Conservation (phyloP, 2,797 vertebrate genomes). For the Pelobates cultripes region DNA sequence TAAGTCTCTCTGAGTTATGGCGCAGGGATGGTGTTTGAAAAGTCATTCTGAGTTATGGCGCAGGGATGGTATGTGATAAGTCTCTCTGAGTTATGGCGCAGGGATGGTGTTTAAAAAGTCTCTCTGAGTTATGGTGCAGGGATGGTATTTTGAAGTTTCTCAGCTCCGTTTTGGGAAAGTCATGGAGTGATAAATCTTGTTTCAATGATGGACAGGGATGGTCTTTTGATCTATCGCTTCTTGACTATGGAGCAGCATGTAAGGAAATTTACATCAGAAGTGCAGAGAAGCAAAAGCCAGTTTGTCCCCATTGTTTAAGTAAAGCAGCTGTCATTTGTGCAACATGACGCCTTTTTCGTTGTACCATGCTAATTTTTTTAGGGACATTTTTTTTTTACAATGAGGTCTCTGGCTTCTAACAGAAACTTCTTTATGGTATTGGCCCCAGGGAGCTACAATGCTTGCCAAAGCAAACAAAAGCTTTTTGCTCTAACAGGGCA, state of each 20-base stretch:
- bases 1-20: too few species aligned
- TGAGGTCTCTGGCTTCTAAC: slow-evolving; percentile 91
- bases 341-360: slow-evolving; percentile 89
- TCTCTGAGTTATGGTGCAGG: too few species aligned
- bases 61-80: too few species aligned
- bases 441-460: slow-evolving; percentile 87
- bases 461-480: slow-evolving; percentile 95
- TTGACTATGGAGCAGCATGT: slow-evolving; percentile 58
- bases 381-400: slow-evolving; percentile 96
- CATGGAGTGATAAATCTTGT: not conserved
- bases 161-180: too few species aligned
- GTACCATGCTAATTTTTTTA: slow-evolving; percentile 90
- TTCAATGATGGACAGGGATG: not conserved
- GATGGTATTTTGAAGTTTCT: too few species aligned
- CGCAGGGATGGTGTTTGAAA: too few species aligned
- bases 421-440: slow-evolving; percentile 92
- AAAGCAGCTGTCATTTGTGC: slow-evolving; percentile 86
- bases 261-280: slow-evolving; percentile 83
- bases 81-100: too few species aligned
- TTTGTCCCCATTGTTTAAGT: slow-evolving; percentile 79
- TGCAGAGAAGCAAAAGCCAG: slow-evolving; percentile 77
- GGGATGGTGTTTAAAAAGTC: too few species aligned
- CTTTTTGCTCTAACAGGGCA: slow-evolving; percentile 81
- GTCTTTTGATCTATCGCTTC: not conserved
- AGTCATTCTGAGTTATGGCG: too few species aligned